A percentile compares a stretch with the other conserved stretches of the same genome.
phyloP scores from a whole-genome alignment of 2,888 invertebrate species.

The Campoplex nolae region DNA sequence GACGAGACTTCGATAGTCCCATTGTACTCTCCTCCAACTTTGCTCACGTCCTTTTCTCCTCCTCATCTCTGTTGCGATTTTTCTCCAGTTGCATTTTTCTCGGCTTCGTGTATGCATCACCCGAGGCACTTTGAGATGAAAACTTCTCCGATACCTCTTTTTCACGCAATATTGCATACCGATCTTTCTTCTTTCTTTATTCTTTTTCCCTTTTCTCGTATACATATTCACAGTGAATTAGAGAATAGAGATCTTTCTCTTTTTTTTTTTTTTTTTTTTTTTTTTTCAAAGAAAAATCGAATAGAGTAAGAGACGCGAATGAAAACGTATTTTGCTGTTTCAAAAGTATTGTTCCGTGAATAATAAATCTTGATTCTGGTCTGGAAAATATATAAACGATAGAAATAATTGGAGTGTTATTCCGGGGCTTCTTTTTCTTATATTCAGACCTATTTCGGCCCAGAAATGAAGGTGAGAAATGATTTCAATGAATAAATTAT shows the following conservation, averaged over 20 bases:
- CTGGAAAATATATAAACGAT: slow-evolving; percentile 6
- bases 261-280: background rate
- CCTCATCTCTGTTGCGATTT: slow-evolving; percentile 60
- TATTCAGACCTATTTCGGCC: background rate
- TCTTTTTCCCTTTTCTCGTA: background rate
- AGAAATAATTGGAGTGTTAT: background rate
- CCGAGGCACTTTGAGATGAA: slow-evolving; percentile 58
- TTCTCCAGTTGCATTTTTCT: slow-evolving; percentile 55
- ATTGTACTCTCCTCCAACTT: slow-evolving; percentile 49
- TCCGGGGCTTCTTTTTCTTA: background rate
- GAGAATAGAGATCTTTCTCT: slow-evolving; percentile 27
- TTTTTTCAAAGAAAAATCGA: slow-evolving; percentile 5
- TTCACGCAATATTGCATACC: slow-evolving; percentile 62
- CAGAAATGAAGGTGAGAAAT: background rate
- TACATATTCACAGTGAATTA: slow-evolving; percentile 43
- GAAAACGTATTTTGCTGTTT: slow-evolving; percentile 21
- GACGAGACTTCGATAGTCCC: slow-evolving; percentile 43
- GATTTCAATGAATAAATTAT: background rate
- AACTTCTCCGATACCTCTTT: slow-evolving; percentile 54
- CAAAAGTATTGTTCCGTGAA: slow-evolving; percentile 34
- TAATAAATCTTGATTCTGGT: slow-evolving; percentile 3
- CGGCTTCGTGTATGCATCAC: slow-evolving; percentile 32
- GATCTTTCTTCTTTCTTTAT: background rate
- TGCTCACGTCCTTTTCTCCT: slow-evolving; percentile 21
- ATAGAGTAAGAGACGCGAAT: slow-evolving; percentile 4